These are phyloP conservation scores for Rhyacophila evoluta DNA, from an alignment of 2,888 invertebrate species.

Conservation along the genomic window DNA sequence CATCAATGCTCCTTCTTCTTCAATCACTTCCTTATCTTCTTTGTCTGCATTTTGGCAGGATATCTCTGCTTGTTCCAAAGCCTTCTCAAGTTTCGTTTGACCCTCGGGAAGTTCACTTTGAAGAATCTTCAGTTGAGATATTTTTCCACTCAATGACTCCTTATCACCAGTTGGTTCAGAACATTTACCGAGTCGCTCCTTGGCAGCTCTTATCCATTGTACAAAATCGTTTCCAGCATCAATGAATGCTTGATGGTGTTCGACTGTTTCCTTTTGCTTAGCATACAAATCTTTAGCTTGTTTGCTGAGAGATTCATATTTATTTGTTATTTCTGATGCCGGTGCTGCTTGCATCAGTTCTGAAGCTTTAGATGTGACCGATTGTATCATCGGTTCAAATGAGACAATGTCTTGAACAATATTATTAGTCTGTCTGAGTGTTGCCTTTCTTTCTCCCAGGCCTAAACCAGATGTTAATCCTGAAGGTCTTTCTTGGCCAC, in stretches of 20 bases:
- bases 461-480: slow-evolving; percentile 83
- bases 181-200: slow-evolving; percentile 90
- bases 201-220: slow-evolving; percentile 92
- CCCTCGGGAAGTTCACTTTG: slow-evolving; percentile 88
- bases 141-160: slow-evolving; percentile 87
- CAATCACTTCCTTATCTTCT: slow-evolving; percentile 90
- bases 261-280: slow-evolving; percentile 89
- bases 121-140: slow-evolving; percentile 86
- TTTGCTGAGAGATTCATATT: slow-evolving; percentile 90
- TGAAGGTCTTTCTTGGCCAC: slow-evolving; percentile 75
- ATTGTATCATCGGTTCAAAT: slow-evolving; percentile 97
- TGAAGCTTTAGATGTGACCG: slow-evolving; percentile 92
- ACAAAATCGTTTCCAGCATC: slow-evolving; percentile 93
- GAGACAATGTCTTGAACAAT: slow-evolving; percentile 97
- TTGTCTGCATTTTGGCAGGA: slow-evolving; percentile 88
- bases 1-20: slow-evolving; percentile 89
- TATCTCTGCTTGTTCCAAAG: slow-evolving; percentile 85
- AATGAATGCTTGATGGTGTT: slow-evolving; percentile 91
- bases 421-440: slow-evolving; percentile 90
- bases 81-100: slow-evolving; percentile 84
- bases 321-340: slow-evolving; percentile 90
- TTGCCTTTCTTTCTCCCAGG: slow-evolving; percentile 89
- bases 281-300: slow-evolving; percentile 91
- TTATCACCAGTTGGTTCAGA: slow-evolving; percentile 94
- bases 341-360: slow-evolving; percentile 92